Conservation (phyloP, 2,797 vertebrate genomes). For the Scomberomorus guttatus region DNA sequence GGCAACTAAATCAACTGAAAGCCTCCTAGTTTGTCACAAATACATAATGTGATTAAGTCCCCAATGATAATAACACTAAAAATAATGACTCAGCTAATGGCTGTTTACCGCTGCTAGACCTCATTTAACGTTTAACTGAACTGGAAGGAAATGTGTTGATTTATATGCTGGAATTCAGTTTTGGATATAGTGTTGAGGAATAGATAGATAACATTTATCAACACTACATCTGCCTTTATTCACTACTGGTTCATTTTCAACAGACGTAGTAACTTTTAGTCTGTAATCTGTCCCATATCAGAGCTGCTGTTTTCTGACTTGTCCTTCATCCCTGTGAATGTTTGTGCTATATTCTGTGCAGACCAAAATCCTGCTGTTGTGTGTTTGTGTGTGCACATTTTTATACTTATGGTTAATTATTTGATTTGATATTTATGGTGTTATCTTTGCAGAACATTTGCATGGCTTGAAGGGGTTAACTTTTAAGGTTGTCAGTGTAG, state of each 20-base stretch:
- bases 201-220: background rate
- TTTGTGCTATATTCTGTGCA: slow-evolving; percentile 52
- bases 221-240: slow-evolving; percentile 38
- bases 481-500: slow-evolving; percentile 30
- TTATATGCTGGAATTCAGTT: slow-evolving; percentile 38
- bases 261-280: slow-evolving; percentile 6
- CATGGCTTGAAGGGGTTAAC: slow-evolving; percentile 56
- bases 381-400: slow-evolving; percentile 28
- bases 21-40: slow-evolving; percentile 22
- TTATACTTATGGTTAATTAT: slow-evolving; percentile 35
- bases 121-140: slow-evolving; percentile 28
- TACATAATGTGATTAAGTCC: background rate
- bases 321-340: slow-evolving; percentile 29
- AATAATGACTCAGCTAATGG: slow-evolving; percentile 17
- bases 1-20: background rate
- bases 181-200: background rate
- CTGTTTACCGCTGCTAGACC: slow-evolving; percentile 38
- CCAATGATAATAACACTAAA: slow-evolving; percentile 35
- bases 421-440: slow-evolving; percentile 56
- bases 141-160: slow-evolving; percentile 41
- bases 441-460: slow-evolving; percentile 50
- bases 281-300: slow-evolving; percentile 22
- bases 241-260: slow-evolving; percentile 16
- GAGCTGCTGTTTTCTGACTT: slow-evolving; percentile 45
- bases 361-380: slow-evolving; percentile 50